Conservation (phyloP, 2,797 vertebrate genomes). For the Taeniopygia guttata region DNA sequence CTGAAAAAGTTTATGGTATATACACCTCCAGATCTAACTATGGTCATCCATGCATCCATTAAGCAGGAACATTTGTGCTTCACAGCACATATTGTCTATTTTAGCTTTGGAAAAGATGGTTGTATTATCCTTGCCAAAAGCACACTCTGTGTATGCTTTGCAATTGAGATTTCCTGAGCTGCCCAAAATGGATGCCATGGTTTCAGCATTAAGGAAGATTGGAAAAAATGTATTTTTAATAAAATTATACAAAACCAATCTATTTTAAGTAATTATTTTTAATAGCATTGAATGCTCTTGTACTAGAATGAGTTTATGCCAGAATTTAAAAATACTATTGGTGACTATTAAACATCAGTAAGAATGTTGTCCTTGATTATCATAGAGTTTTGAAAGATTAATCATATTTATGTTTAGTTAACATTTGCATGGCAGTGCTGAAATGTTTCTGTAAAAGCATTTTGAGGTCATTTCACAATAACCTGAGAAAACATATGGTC, state of each 20-base stretch:
- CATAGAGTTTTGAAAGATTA: neutral
- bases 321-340: neutral
- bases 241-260: neutral
- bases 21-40: neutral
- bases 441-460: neutral
- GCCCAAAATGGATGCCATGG: neutral
- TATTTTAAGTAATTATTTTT: neutral
- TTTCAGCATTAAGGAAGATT: neutral
- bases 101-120: neutral
- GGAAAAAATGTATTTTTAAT: neutral
- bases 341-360: neutral
- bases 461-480: neutral
- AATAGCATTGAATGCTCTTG: fast-evolving
- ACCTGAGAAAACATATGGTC: neutral
- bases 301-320: neutral
- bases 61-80: neutral
- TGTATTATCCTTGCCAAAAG: neutral
- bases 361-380: neutral
- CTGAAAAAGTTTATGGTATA: neutral
- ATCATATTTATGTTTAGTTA: neutral
- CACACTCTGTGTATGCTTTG: neutral
- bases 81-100: neutral
- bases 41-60: neutral
- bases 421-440: neutral
- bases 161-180: neutral